These are phyloP conservation scores for Addax nasomaculatus DNA, from an alignment of 2,113 vertebrate species.

Conservation along the genomic window DNA sequence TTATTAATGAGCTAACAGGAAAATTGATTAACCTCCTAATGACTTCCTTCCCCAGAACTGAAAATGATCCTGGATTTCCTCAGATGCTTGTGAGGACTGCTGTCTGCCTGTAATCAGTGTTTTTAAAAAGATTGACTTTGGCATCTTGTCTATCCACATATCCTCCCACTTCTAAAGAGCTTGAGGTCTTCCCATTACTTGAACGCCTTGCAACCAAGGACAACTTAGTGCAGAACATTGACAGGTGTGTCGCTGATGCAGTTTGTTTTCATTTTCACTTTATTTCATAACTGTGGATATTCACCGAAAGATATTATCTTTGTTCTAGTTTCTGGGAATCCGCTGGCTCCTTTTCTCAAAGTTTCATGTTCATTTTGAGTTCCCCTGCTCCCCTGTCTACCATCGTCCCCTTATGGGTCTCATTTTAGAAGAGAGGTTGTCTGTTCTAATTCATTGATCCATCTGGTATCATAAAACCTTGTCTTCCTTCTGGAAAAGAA, in stretches of 20 bases:
- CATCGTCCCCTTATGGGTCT: not conserved
- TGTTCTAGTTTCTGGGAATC: not conserved
- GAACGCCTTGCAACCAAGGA: not conserved
- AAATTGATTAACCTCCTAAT: slow-evolving; percentile 72
- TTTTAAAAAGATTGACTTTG: slow-evolving; percentile 19
- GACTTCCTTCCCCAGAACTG: slow-evolving; percentile 57
- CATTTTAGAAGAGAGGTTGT: not conserved
- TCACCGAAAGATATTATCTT: not conserved
- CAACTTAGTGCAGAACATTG: not conserved
- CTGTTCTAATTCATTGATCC: not conserved
- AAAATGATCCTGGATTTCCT: slow-evolving; percentile 58
- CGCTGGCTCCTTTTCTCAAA: not conserved
- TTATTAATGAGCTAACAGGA: slow-evolving; percentile 70
- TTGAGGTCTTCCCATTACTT: not conserved
- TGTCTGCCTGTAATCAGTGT: slow-evolving; percentile 58
- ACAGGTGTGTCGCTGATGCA: not conserved
- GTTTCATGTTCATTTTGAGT: not conserved
- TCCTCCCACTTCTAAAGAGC: not conserved
- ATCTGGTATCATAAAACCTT: not conserved
- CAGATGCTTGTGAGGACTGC: slow-evolving; percentile 48
- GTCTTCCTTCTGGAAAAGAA: not conserved
- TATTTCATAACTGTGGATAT: not conserved
- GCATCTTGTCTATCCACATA: not conserved
- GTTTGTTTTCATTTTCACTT: not conserved
- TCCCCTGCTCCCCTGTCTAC: not conserved